These are phyloP conservation scores for Mizuhopecten yessoensis DNA, from an alignment of 1,140 invertebrate species.

Conservation along the genomic window DNA sequence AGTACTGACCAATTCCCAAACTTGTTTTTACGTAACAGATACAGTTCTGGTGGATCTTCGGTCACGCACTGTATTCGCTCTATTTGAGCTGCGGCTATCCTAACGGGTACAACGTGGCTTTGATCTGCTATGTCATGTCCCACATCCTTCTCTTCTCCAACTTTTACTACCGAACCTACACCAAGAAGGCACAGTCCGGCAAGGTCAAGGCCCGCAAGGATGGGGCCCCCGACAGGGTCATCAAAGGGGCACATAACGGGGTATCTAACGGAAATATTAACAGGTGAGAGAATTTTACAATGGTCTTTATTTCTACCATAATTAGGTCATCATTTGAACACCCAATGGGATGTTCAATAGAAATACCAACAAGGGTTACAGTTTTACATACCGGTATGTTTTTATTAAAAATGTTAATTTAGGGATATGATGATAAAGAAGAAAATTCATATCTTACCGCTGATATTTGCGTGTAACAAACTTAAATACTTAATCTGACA, in stretches of 20 bases:
- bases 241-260: not conserved
- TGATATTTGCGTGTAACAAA: too few relatives aligned
- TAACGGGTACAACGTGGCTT: slow-evolving; percentile 76
- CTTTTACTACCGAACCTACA: slow-evolving; percentile 72
- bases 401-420: too few relatives aligned
- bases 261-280: slow-evolving; percentile 5
- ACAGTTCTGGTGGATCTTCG: slow-evolving; percentile 71
- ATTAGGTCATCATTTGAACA: too few relatives aligned
- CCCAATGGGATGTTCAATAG: too few relatives aligned
- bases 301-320: too few relatives aligned
- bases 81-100: slow-evolving; percentile 82
- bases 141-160: slow-evolving; percentile 78
- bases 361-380: too few relatives aligned
- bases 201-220: slow-evolving; percentile 47
- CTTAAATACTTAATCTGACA: too few relatives aligned
- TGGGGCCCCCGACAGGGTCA: not conserved
- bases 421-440: too few relatives aligned
- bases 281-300: not conserved
- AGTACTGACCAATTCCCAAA: too few relatives aligned
- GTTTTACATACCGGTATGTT: too few relatives aligned
- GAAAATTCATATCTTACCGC: too few relatives aligned
- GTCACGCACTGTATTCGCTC: slow-evolving; percentile 69
- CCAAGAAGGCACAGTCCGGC: slow-evolving; percentile 64
- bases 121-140: slow-evolving; percentile 81
- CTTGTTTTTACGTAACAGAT: slow-evolving; percentile 59